A percentile compares a stretch with the other conserved stretches of the same genome.
Conservation (phyloP, 1,140 invertebrate genomes). For the Chionoecetes opilio region DNA sequence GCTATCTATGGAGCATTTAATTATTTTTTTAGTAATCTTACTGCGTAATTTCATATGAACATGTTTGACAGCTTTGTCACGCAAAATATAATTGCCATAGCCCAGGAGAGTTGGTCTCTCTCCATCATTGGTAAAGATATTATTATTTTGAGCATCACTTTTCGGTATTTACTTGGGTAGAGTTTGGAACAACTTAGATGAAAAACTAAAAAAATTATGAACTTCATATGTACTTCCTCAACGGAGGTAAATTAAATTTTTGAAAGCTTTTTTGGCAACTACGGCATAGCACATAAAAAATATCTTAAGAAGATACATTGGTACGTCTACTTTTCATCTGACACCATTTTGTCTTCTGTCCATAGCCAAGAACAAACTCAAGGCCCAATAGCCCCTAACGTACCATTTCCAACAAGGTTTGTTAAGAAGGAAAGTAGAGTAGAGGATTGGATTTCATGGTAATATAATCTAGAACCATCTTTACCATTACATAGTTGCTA, state of each 20-base stretch:
- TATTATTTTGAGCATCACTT: no score
- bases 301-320: not conserved
- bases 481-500: slow-evolving; percentile 76
- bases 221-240: no score
- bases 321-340: slow-evolving; percentile 45
- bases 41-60: no score
- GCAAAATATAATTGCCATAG: no score
- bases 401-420: slow-evolving; percentile 80
- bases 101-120: no score
- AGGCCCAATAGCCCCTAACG: slow-evolving; percentile 79
- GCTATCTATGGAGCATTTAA: not conserved
- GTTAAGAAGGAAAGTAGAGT: slow-evolving; percentile 70
- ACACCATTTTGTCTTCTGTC: slow-evolving; percentile 73
- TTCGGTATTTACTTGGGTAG: no score
- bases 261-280: not conserved
- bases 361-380: slow-evolving; percentile 80
- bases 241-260: no score
- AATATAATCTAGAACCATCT: slow-evolving; percentile 66
- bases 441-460: slow-evolving; percentile 72
- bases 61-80: no score
- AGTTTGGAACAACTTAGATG: no score
- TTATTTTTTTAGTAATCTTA: not conserved
- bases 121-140: no score
- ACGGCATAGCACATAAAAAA: not conserved
- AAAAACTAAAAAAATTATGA: no score